Conservation (phyloP, 2,888 invertebrate species). For the Brachyptera putata region DNA sequence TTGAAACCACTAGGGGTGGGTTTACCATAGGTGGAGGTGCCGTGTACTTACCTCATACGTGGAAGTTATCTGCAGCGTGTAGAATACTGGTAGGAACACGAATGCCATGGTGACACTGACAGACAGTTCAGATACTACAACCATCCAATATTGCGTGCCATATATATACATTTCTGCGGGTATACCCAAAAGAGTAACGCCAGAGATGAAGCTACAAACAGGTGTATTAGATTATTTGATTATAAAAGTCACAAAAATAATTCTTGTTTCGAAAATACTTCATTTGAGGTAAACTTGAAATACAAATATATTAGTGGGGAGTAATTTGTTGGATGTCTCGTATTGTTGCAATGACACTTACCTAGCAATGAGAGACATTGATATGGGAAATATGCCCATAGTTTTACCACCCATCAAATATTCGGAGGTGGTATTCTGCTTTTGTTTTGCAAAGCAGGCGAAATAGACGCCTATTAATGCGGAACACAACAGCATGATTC, state of each 20-base stretch:
- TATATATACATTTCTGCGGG: constrained; percentile 75
- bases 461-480: constrained; percentile 66
- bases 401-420: constrained; percentile 71
- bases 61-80: constrained; percentile 45
- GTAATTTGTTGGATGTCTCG: too few relatives aligned
- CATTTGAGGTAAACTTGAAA: too few relatives aligned
- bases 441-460: constrained; percentile 63
- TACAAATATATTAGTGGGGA: too few relatives aligned
- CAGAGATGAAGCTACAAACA: constrained; percentile 73
- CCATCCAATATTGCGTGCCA: constrained; percentile 67
- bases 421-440: constrained; percentile 65
- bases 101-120: constrained; percentile 62
- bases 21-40: too few relatives aligned
- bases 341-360: too few relatives aligned
- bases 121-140: constrained; percentile 59
- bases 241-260: too few relatives aligned
- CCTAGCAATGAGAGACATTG: constrained; percentile 70
- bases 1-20: too few relatives aligned
- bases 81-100: constrained; percentile 69
- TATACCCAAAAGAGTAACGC: constrained; percentile 65
- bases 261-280: too few relatives aligned
- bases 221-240: too few relatives aligned
- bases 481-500: constrained; percentile 63
- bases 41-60: too few relatives aligned
- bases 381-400: constrained; percentile 75